Base-by-base conservation (phyloP, 2,797 vertebrate genomes). In the Neomorphus geoffroyi region DNA sequence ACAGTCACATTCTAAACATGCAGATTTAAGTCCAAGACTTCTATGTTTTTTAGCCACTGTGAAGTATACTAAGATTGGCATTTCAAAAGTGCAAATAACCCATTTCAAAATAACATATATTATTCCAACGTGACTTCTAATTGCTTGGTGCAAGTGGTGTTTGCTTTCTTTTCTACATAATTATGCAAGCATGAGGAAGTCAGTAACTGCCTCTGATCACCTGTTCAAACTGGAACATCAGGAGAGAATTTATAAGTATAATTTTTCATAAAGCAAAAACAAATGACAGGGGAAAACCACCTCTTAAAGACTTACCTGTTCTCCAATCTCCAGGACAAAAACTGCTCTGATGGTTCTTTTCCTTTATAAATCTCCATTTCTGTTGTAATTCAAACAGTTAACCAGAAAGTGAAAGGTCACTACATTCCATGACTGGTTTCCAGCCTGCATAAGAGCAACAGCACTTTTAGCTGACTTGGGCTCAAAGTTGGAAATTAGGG, bases 161-260 rank as follows among this genome's bases (percentile, higher is more conserved):
- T 96, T 96, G 77, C 83, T 94, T 95, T 94, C 84, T 74, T 92
- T 93, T 94, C 73, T 92, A 92, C 65, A 82, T 58, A 95, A 89
- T 93, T 94, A 95, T 87, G 86, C 86, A 97, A 96, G 90, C 88
- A 96, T 39, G 54, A 97, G 92, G 90, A 96, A 96, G 92, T 82
- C 83, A 90, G 3, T 87, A 91, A 92, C 58, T 80, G 73, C 67
- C 75, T 88, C 88, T 88, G 88, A 96, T 90, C 92, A 71, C 61
- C 87, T 93, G 75, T 80, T 93, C 86, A 58, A 85, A 93, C 82
- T 74, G 69, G 50, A 67, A 83, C 37, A 71, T 45, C 46, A 84
- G 51, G 62, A 66, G 79, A 82, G 66, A 86, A 86, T 74, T 84
- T 53, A 61, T 90, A 35, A 92, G 91, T 84, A 39, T 7, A 0